Base-by-base conservation (phyloP, 2,888 invertebrate genomes). In the Drosophila ezoana region DNA sequence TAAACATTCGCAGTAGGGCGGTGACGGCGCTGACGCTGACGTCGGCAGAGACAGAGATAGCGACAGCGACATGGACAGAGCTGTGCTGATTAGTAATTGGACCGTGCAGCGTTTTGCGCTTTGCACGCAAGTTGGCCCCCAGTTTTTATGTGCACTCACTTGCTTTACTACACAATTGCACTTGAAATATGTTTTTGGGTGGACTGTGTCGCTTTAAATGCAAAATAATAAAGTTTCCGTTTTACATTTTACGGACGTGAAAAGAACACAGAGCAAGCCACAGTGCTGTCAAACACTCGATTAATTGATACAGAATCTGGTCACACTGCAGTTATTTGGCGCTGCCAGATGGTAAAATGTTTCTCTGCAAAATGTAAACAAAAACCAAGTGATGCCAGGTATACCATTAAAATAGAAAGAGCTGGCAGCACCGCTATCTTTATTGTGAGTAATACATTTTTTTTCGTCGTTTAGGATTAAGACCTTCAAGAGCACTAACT, bases 1-100 rank as follows among this genome's bases (percentile, higher is more conserved):
- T 79, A 89, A 90, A 84, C 76, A 88, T 81, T 62, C 61, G 60
- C 52, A 47, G 57, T 49, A 65, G 89, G 89, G 89, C 90, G 88
- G 90, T 79, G 90, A 82, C 86, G 16, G 53, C 74, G 78, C 62
- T 67, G 78, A 58, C 71, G 76, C 64, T 41, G 66, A 68, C 68
- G 71, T 59, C 53, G 68, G 61, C 77, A 60, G 48, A 53, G 64
- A 23, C 72, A 60, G 73, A 38, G 58, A 60, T 68, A 48, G 44
- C 54, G 66, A 23, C 71, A n/a, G n/a, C n/a, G n/a, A n/a, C n/a
- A n/a, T n/a, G n/a, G n/a, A n/a, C n/a, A 65, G 79, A 54, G 47
- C 20, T 64, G 28, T 37, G 33, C 53, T 64, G 66, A 62, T 69
- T 73, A 40, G 33, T 61, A 71, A 77, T 71, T 69, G 49, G 58